Base-by-base conservation (phyloP, 2,888 invertebrate genomes). In the Lutraria lutraria region DNA sequence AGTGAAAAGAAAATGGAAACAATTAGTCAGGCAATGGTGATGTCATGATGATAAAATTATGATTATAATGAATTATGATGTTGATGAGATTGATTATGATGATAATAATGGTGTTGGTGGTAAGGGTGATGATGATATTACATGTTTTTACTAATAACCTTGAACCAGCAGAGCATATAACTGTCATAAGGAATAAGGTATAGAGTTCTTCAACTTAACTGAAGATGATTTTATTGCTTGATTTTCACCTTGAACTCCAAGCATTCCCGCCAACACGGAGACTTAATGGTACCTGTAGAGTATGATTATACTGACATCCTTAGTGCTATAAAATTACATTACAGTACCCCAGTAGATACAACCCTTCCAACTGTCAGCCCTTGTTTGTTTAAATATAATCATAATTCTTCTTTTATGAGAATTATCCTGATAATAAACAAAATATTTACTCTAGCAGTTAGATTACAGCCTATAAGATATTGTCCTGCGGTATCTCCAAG, bases 61-160 rank as follows among this genome's bases (percentile, higher is more conserved):
- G 53, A 84, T 84, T 29, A 84, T 84, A 76, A 72, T 53, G 76
- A n/a, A 43, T 63, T 34, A 83, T 31, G 83, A 83, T 83, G 21
- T 19, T 82, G 56, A 82, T 82, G 29, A 29, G 3, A 21, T 43
- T 43, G 68, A 60, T 63, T 21, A 80, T 25, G 52, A 8, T 15
- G 21, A 68, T 19, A 63, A 63, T 54, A 25, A 29, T 81, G 81
- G 16, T 29, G 54, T 56, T 81, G 56, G 29, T 81, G 31, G 31
- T 25, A 56, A 31, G 29, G 56, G 25, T 31, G 34, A 68, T 68
- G 68, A 68, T 25, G 68, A 43, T 43, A 4, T 43, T 43, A 43
- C 43, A 43, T 43, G 8, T 43, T 43, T n/a, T 43, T 43, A 43
- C 43, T 43, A 43, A 43, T 43, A 8, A 43, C 8, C 43, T 43